phyloP scores from a whole-genome alignment of 2,797 vertebrate species.

The Syncerus caffer region DNA sequence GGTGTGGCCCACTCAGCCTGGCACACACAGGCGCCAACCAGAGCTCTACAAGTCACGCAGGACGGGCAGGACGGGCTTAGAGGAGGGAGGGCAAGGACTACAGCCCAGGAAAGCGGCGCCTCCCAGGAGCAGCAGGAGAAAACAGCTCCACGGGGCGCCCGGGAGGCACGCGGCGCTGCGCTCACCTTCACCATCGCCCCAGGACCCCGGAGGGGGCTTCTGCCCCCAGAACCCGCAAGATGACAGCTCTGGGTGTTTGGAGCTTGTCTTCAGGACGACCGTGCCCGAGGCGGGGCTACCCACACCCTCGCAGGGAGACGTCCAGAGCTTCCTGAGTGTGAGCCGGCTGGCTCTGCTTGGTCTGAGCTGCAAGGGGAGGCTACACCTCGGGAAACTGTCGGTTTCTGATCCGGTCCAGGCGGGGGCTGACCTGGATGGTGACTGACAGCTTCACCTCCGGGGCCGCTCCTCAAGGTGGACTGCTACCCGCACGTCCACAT shows the following conservation, averaged over 20 bases:
- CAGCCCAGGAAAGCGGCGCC: neutral
- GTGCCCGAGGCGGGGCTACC: neutral
- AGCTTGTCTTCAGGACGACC: neutral
- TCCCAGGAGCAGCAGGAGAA: neutral
- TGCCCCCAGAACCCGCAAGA: neutral
- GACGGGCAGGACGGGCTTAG: rapidly evolving
- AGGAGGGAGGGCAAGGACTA: neutral
- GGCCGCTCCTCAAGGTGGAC: neutral
- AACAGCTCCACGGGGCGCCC: rapidly evolving
- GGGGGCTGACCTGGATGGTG: neutral
- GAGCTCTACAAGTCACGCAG: neutral
- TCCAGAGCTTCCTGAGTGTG: neutral
- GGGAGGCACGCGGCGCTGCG: rapidly evolving
- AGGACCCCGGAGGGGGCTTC: neutral
- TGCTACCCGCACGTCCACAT: too few relatives aligned
- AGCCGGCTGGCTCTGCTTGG: neutral
- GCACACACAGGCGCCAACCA: neutral
- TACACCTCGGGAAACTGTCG: neutral
- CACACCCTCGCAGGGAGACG: too few relatives aligned
- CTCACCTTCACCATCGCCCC: rapidly evolving
- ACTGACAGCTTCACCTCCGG: neutral
- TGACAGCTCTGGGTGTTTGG: neutral
- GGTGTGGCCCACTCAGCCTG: neutral
- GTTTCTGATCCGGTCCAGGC: too few relatives aligned
- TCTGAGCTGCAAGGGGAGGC: neutral